Evolutionary conservation across 2,888 invertebrate genomes (phyloP).

Genomic region (Sarcophaga caerulescens): DNA sequence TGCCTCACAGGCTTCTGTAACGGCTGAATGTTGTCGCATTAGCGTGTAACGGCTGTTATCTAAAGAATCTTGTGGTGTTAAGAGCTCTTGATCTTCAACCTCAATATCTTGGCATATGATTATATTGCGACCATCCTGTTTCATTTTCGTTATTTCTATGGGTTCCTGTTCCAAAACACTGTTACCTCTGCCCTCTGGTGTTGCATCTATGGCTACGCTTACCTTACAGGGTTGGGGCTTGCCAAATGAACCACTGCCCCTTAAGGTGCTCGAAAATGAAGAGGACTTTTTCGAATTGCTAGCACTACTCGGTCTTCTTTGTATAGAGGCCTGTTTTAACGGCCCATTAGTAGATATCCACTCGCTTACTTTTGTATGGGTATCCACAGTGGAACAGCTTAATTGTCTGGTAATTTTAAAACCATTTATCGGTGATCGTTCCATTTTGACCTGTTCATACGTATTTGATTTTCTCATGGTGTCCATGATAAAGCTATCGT

Average conservation of each 20-base stretch:
- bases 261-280: conserved; percentile 69
- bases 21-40: conserved; percentile 75
- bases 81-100: conserved; percentile 77
- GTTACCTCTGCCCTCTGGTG: conserved; percentile 87
- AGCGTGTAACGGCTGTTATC: conserved; percentile 78
- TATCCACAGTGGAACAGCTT: conserved; percentile 91
- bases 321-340: conserved; percentile 75
- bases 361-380: conserved; percentile 92
- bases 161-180: conserved; percentile 89
- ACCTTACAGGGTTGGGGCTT: conserved; percentile 84
- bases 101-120: conserved; percentile 80
- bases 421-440: conserved; percentile 82
- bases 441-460: conserved; percentile 79
- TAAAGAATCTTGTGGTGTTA: conserved; percentile 78
- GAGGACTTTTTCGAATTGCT: conserved; percentile 80
- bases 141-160: conserved; percentile 86
- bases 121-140: conserved; percentile 75
- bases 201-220: conserved; percentile 90
- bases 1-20: conserved; percentile 74
- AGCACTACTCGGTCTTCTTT: conserved; percentile 78
- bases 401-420: conserved; percentile 87
- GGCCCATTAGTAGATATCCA: conserved; percentile 92
- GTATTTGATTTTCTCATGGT: conserved; percentile 79
- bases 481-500: conserved; percentile 80
- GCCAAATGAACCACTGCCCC: conserved; percentile 73